A percentile compares a stretch with the other conserved stretches of the same genome.
These are phyloP conservation scores for Chouioia cunea DNA, from an alignment of 2,888 invertebrate species.

Conservation along the genomic window DNA sequence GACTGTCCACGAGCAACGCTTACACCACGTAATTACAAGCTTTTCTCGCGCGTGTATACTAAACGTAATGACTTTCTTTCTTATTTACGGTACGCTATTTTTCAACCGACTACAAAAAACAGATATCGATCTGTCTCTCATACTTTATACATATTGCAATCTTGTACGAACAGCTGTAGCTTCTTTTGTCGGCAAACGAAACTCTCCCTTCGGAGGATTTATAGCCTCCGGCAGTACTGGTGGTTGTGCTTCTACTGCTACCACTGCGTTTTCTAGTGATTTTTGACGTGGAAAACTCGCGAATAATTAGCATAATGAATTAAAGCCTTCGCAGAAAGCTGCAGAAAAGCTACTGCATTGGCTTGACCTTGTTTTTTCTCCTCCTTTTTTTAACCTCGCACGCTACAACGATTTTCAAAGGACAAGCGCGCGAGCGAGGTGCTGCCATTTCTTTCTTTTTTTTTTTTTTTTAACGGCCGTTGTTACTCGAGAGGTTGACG, in stretches of 20 bases:
- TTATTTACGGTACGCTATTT: neutral
- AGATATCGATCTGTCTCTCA: constrained; percentile 35
- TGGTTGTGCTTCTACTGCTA: too few species aligned
- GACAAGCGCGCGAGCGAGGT: too few species aligned
- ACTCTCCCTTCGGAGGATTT: neutral
- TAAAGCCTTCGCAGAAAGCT: constrained; percentile 44
- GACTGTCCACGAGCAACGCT: neutral
- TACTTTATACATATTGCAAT: constrained; percentile 34
- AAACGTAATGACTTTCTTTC: neutral
- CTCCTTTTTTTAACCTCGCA: too few species aligned
- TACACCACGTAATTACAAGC: too few species aligned
- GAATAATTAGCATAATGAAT: constrained; percentile 63
- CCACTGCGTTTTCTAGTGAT: too few species aligned
- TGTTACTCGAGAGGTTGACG: too few species aligned
- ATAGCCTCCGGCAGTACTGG: neutral
- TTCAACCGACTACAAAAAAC: neutral
- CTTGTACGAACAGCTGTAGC: constrained; percentile 5
- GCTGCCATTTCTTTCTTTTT: too few species aligned
- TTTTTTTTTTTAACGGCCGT: too few species aligned
- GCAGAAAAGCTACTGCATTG: constrained; percentile 1
- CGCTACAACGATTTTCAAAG: too few species aligned
- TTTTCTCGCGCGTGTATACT: neutral
- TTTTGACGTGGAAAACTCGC: too few species aligned
- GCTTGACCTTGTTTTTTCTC: too few species aligned
- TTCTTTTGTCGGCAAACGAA: neutral